These are phyloP conservation scores for Mellilla xanthometata DNA, from an alignment of 2,888 invertebrate species.

Conservation along the genomic window DNA sequence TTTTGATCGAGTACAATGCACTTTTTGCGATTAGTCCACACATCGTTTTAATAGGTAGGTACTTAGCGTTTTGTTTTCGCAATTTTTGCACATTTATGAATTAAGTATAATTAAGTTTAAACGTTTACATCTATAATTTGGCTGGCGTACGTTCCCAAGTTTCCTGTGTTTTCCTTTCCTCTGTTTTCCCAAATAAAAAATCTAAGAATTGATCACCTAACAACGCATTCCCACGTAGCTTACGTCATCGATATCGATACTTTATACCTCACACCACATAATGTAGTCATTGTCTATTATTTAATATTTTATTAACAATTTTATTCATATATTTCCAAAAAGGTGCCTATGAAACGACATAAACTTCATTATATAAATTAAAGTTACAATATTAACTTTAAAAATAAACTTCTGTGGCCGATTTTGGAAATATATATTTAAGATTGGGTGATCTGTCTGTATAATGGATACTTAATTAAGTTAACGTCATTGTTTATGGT, in stretches of 20 bases:
- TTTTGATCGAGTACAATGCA: conserved; percentile 61
- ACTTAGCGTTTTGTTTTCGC: conserved; percentile 49
- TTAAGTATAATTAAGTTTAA: conserved; percentile 15
- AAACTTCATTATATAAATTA: no score
- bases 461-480: conserved; percentile 43
- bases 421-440: conserved; percentile 38
- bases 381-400: not conserved
- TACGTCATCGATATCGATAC: conserved; percentile 53
- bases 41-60: conserved; percentile 42
- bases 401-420: no score
- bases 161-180: conserved; percentile 24
- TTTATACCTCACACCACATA: conserved; percentile 70
- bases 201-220: conserved; percentile 42
- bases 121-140: conserved; percentile 1
- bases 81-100: conserved; percentile 39
- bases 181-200: conserved; percentile 17
- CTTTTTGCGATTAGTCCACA: conserved; percentile 56
- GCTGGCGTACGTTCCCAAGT: conserved; percentile 27
- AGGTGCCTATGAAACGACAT: no score
- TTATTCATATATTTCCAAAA: conserved; percentile 33
- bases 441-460: conserved; percentile 50
- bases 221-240: conserved; percentile 53
- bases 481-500: conserved; percentile 70
- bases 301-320: conserved; percentile 40
- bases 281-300: conserved; percentile 45